Evolutionary conservation across 2,797 vertebrate species (phyloP), one percentile per base, ranked within the genome.

Genomic region (Taenioides sp.): DNA sequence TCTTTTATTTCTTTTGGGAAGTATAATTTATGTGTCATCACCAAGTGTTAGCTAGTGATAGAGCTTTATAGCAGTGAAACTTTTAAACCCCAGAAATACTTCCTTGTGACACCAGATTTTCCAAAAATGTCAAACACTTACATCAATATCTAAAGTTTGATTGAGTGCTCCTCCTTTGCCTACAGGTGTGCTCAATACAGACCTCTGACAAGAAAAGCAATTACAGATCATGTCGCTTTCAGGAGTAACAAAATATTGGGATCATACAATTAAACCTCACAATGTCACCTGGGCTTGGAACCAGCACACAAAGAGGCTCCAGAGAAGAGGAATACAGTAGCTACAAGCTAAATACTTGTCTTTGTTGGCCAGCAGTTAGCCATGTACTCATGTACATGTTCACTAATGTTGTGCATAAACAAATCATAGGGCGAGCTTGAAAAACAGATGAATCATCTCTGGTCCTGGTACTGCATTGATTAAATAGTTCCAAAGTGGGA

Each of bases 61-160:
- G n/a, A 55, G n/a, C 12, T 64, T 20, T 69, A 67, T 27, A 23
- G 1, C 10, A 25, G 31, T 23, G 34, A 20, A 20, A 23, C 37
- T 63, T 10, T 37, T 63, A 43, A 43, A 64, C 34, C 49, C 49
- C 5, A 4, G 14, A 40, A 43, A 37, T 37, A 31, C 34, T 43
- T 40, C 54, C 22, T 23, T 5, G 11, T 57, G 22, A 57, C 16
- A 22, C 60, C 25, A 28, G 16, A 37, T n/a, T 63, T 14, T 22
- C 23, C 2, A 4, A 27, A 49, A 17, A 7, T 23, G 3, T 17
- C 34, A 65, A 25, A 22, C 40, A 65, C 63, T 65, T 65, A 49
- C 63, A 25, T 65, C 43, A 49, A 49, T 65, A 49, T 25, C 43
- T 65, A 65, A 5, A 49, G 40, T 65, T 28, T 65, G 63, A 65